These are phyloP conservation scores for Dioctria rufipes DNA, from an alignment of 2,888 invertebrate genomes.

Conservation along the genomic window DNA sequence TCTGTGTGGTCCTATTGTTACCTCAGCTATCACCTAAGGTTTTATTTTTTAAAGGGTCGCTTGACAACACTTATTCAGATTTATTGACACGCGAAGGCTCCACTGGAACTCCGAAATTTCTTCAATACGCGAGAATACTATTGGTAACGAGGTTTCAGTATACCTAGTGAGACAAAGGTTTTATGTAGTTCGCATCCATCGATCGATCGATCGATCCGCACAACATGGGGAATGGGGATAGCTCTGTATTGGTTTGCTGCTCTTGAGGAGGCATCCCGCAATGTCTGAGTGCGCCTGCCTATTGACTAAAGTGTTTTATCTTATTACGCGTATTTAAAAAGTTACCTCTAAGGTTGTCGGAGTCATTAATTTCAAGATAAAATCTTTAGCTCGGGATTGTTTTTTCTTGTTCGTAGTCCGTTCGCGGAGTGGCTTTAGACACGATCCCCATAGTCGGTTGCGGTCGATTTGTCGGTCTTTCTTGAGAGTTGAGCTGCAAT, in stretches of 20 bases:
- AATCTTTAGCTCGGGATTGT: constrained; percentile 54
- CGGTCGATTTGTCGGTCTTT: constrained; percentile 43
- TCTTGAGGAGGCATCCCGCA: neutral
- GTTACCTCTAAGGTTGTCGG: constrained; percentile 57
- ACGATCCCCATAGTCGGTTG: constrained; percentile 44
- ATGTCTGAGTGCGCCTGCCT: constrained; percentile 10
- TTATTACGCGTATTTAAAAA: constrained; percentile 51
- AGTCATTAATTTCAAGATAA: constrained; percentile 59
- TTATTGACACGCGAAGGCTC: constrained; percentile 23
- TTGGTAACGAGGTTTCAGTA: neutral
- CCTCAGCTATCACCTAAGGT: constrained; percentile 46
- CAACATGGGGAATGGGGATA: too few relatives aligned
- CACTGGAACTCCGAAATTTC: constrained; percentile 11
- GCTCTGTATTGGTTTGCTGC: too few relatives aligned
- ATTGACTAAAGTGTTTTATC: constrained; percentile 44
- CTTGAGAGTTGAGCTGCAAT: constrained; percentile 21
- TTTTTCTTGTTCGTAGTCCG: constrained; percentile 36
- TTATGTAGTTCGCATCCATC: too few relatives aligned
- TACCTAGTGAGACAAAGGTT: too few relatives aligned
- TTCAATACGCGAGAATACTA: neutral
- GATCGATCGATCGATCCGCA: too few relatives aligned
- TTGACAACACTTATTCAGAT: constrained; percentile 41
- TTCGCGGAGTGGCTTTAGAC: constrained; percentile 40
- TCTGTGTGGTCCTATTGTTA: constrained; percentile 59
- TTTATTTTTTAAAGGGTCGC: neutral